These are phyloP conservation scores for Catostomus latipinnis DNA, from an alignment of 2,797 vertebrate species.

Conservation along the genomic window DNA sequence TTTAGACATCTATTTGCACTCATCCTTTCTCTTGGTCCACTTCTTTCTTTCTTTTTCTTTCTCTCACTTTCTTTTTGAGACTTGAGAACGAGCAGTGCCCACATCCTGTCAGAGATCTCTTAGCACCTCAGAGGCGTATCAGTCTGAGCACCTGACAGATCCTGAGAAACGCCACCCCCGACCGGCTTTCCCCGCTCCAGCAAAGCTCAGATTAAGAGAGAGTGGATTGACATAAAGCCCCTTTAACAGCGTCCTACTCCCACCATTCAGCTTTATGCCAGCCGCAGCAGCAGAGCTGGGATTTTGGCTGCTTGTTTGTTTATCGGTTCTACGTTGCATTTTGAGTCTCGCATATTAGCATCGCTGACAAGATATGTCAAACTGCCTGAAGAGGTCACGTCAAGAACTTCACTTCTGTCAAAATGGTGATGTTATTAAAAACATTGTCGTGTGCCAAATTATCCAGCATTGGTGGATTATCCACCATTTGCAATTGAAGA, in stretches of 20 bases:
- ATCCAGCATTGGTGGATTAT: neutral
- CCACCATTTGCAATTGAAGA: slow-evolving; percentile 11
- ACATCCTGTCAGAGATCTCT: slow-evolving; percentile 33
- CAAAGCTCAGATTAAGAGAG: slow-evolving; percentile 69
- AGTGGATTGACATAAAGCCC: slow-evolving; percentile 68
- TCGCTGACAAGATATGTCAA: slow-evolving; percentile 22
- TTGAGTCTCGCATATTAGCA: slow-evolving; percentile 32
- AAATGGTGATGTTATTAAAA: slow-evolving; percentile 19
- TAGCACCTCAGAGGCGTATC: slow-evolving; percentile 52
- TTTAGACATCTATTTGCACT: slow-evolving; percentile 1
- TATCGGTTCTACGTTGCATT: slow-evolving; percentile 14
- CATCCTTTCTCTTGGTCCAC: neutral
- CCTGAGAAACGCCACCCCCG: slow-evolving; percentile 46
- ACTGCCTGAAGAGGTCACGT: slow-evolving; percentile 18
- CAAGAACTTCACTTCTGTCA: slow-evolving; percentile 27
- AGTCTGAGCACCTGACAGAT: slow-evolving; percentile 62
- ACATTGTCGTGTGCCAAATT: slow-evolving; percentile 1
- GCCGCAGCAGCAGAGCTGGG: slow-evolving; percentile 25
- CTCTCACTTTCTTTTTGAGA: slow-evolving; percentile 7
- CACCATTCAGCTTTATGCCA: slow-evolving; percentile 54
- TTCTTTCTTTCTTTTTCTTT: neutral
- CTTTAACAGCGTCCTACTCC: slow-evolving; percentile 64
- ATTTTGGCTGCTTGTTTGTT: slow-evolving; percentile 50
- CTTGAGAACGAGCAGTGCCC: slow-evolving; percentile 7
- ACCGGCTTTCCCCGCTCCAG: slow-evolving; percentile 50